Evolutionary conservation across 2,888 invertebrate species (phyloP), one percentile per base, ranked within the genome.

Genomic region (Ochropleura plecta): DNA sequence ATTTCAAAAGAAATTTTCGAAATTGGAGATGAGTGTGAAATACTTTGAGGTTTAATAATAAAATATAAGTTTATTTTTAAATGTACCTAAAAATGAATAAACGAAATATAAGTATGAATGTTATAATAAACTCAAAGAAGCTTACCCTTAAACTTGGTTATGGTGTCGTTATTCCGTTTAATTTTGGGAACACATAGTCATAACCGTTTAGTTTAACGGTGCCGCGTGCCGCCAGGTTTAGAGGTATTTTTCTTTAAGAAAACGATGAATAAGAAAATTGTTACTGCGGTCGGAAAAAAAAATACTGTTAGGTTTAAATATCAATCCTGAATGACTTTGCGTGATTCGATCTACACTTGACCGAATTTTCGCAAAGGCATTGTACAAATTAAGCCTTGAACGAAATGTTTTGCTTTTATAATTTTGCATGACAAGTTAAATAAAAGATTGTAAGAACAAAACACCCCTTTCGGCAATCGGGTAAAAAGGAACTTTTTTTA

Each of bases 161-260:
- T 57, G 20, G 42, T 57, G 40, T 46, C 48, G 44, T 63, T 30
- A 69, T 74, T 70, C 46, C 57, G 16, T 71, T 69, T 75, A 63
- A 59, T 59, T 55, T 57, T 51, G 30, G 18, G 40, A 16, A 16
- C 55, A 51, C 44, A 71, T 30, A 30, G 30, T 30, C 30, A 30
- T 69, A 74, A 74, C 48, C 64, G n/a, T 83, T 83, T 59, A 44
- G 53, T 8, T 69, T 71, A 53, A 78, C 12, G 14, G 64, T 69
- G 51, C 16, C 16, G 3, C 14, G 64, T 69, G 51, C 16, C 16
- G 3, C 14, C 48, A 48, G 8, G 8, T 8, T 57, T 55, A 55
- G 6, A 59, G 16, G 30, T 30, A 20, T 30, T 40, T 51, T 51
- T 18, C 18, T 57, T 57, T 20, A 57, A 7, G 12, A 12, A 5